Evolutionary conservation across 2,797 vertebrate species (phyloP).

Genomic region (Premnoplex brunnescens): DNA sequence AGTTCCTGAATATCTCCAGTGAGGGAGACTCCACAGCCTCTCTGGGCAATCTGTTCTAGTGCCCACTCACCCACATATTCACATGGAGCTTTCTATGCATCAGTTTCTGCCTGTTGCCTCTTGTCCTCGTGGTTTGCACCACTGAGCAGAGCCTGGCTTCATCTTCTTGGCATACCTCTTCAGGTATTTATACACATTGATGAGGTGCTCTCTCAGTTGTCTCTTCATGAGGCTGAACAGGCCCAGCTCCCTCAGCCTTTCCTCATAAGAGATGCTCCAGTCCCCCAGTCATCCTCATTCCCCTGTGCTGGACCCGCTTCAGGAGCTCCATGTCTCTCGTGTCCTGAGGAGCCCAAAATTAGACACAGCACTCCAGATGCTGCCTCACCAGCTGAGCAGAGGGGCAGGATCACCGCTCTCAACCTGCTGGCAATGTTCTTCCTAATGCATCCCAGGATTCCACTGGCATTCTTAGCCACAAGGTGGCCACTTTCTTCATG

Average conservation of each 20-base stretch:
- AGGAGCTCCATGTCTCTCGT: not conserved
- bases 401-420: not conserved
- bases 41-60: not conserved
- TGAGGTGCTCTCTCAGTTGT: not conserved
- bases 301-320: not conserved
- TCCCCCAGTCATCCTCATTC: not conserved
- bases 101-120: not conserved
- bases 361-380: too few relatives aligned
- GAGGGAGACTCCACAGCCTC: not conserved
- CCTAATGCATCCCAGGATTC: not conserved
- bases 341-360: not conserved
- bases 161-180: not conserved
- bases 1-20: not conserved
- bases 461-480: not conserved
- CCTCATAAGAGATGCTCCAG: not conserved
- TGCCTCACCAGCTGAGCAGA: not conserved
- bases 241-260: not conserved
- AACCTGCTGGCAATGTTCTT: not conserved
- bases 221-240: not conserved
- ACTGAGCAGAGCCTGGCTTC: not conserved
- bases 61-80: accelerated
- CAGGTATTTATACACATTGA: not conserved
- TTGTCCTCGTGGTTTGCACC: not conserved
- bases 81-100: not conserved
- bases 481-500: not conserved